These are phyloP conservation scores for Acronicta alni DNA, from an alignment of 2,888 invertebrate species.

Conservation along the genomic window DNA sequence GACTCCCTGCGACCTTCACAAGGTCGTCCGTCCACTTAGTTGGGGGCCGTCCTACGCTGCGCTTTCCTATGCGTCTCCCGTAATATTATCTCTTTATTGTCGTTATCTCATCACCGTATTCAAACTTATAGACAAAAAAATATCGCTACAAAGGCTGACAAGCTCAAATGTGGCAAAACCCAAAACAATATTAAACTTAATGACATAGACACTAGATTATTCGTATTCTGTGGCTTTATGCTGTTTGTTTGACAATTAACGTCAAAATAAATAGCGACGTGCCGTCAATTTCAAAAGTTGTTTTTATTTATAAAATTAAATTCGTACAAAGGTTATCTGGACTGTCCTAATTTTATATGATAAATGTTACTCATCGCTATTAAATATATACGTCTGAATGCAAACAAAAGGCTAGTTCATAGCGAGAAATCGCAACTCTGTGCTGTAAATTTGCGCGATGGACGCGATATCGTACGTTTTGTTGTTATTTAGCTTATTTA, in stretches of 20 bases:
- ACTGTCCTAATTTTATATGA: slow-evolving; percentile 26
- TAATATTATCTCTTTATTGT: no score
- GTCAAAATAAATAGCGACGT: slow-evolving; percentile 27
- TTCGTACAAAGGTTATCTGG: slow-evolving; percentile 16
- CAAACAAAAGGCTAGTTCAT: slow-evolving; percentile 9
- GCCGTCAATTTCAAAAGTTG: slow-evolving; percentile 37
- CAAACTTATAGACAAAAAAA: no score
- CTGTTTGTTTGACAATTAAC: slow-evolving; percentile 15
- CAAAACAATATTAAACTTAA: no score
- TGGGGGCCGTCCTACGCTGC: no score
- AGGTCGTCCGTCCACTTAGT: no score
- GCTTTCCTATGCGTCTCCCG: no score
- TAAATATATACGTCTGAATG: slow-evolving; percentile 14
- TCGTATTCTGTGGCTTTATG: neutral
- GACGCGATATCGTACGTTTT: slow-evolving; percentile 36
- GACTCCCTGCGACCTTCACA: no score
- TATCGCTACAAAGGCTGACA: no score
- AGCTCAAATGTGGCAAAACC: no score
- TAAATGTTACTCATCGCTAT: slow-evolving; percentile 39
- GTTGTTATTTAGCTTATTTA: slow-evolving; percentile 45
- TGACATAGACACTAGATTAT: no score
- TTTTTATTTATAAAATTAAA: slow-evolving; percentile 10
- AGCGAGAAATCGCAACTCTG: slow-evolving; percentile 3
- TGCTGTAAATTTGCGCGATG: slow-evolving; percentile 30
- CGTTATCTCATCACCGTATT: no score